Base-by-base conservation (phyloP, 2,113 vertebrate genomes). In the Aplodontia rufa region DNA sequence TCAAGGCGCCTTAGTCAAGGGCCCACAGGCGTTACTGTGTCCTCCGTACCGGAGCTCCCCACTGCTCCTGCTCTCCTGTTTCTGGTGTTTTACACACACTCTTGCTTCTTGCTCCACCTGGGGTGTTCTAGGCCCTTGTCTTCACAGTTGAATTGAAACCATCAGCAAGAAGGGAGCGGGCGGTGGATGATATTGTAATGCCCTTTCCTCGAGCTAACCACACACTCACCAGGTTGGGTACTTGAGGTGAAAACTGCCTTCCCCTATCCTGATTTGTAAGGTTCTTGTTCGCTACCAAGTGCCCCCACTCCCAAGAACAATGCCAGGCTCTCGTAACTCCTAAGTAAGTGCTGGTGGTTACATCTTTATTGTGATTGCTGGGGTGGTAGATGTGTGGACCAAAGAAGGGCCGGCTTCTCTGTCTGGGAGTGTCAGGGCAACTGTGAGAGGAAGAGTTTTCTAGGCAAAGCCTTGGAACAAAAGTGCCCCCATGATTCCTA, bases 151-250 rank as follows among this genome's bases (percentile, higher is more conserved):
- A n/a, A n/a, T n/a, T n/a, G n/a, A n/a, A n/a, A 30, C 42, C 42
- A 14, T 13, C 20, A 19, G 6, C 64, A 81, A 32, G 30, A 47
- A 32, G 26, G 83, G 53, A 16, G 42, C 4, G 68, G 55, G 71
- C 58, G 37, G 69, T 24, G 13, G 30, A 24, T 13, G 32, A 45
- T 55, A 0, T 13, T 10, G 11, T 6, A 42, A 4, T 1, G 6
- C 22, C 22, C 55, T 66, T 42, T n/a, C 14, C 37, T 20, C 8
- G 47, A 4, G 13, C 40, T 45, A 6, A 7, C 8, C 20, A 55
- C 24, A 13, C 13, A 5, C 26, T 7, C 13, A 19, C 60, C n/a
- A 12, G 69, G 26, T 24, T 8, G 47, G 24, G 16, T 47, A 24
- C 40, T 62, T 16, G 40, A 37, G 6, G 16, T 24, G 45, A 35